Conservation (phyloP, 35 echinoderm and acorn worm species). For the Apostichopus californicus region DNA sequence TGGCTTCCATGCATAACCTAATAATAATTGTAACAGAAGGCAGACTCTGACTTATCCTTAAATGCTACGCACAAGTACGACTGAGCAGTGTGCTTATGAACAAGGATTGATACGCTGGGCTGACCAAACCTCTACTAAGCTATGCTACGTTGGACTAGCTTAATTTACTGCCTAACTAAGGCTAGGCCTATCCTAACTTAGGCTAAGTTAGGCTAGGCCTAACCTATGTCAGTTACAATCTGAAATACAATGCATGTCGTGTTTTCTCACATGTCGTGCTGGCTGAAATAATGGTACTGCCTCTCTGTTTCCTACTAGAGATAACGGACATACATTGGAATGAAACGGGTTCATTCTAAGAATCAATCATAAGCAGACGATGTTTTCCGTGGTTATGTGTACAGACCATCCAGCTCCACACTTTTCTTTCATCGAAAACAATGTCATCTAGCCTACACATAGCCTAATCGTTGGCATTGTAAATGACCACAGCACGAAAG, state of each 20-base stretch:
- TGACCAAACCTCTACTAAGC: too few relatives aligned
- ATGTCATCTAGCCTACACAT: neutral
- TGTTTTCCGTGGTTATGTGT: neutral
- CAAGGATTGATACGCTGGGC: too few relatives aligned
- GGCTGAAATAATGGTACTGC: neutral
- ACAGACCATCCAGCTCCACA: neutral
- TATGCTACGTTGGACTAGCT: too few relatives aligned
- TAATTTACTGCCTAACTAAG: too few relatives aligned
- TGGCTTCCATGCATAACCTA: too few relatives aligned
- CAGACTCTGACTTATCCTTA: too few relatives aligned
- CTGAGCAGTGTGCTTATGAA: too few relatives aligned
- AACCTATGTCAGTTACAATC: neutral
- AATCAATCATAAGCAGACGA: neutral
- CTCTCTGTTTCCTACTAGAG: neutral
- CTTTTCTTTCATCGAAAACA: neutral
- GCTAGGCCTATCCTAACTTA: neutral
- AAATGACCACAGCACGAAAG: too few relatives aligned
- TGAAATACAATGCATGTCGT: neutral
- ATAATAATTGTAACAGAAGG: too few relatives aligned
- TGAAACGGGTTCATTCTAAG: neutral
- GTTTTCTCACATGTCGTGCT: neutral
- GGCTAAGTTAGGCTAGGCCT: neutral
- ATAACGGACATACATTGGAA: neutral
- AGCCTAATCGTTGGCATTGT: too few relatives aligned
- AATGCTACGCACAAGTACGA: too few relatives aligned